A percentile compares a stretch with the other conserved stretches of the same genome.
Conservation (phyloP, 2,888 invertebrate genomes). For the Ochropacha duplaris region DNA sequence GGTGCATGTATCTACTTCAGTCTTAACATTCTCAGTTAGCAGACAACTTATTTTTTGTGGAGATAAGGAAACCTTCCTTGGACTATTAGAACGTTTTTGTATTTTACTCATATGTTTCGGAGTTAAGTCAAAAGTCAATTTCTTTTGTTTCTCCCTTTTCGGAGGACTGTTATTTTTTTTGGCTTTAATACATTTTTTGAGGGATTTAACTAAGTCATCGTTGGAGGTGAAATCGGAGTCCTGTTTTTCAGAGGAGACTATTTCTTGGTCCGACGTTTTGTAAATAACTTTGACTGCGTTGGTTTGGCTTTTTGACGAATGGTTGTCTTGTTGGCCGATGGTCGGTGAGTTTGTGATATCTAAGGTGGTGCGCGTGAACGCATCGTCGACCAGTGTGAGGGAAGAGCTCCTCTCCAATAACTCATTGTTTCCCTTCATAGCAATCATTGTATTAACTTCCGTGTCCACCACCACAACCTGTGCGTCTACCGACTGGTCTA, state of each 20-base stretch:
- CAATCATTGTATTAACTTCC: slow-evolving; percentile 61
- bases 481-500: slow-evolving; percentile 40
- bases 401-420: slow-evolving; percentile 57
- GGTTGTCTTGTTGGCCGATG: background rate
- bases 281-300: slow-evolving; percentile 40
- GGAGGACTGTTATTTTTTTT: slow-evolving; percentile 56
- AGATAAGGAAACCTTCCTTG: slow-evolving; percentile 11
- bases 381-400: slow-evolving; percentile 64
- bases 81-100: slow-evolving; percentile 50
- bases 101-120: slow-evolving; percentile 62
- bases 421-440: slow-evolving; percentile 62
- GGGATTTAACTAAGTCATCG: slow-evolving; percentile 21
- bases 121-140: slow-evolving; percentile 41
- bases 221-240: slow-evolving; percentile 35
- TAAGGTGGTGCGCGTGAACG: slow-evolving; percentile 19
- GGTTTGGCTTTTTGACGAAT: background rate
- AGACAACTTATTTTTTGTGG: slow-evolving; percentile 4
- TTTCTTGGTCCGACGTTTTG: slow-evolving; percentile 23
- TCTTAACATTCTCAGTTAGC: slow-evolving; percentile 18
- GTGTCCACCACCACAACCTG: slow-evolving; percentile 31
- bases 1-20: slow-evolving; percentile 5
- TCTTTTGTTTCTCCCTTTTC: slow-evolving; percentile 22
- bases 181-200: slow-evolving; percentile 21
- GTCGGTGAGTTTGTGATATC: slow-evolving; percentile 18
- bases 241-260: slow-evolving; percentile 14